Conservation (phyloP, 2,888 invertebrate genomes). For the Scaptomyza caliginosa region DNA sequence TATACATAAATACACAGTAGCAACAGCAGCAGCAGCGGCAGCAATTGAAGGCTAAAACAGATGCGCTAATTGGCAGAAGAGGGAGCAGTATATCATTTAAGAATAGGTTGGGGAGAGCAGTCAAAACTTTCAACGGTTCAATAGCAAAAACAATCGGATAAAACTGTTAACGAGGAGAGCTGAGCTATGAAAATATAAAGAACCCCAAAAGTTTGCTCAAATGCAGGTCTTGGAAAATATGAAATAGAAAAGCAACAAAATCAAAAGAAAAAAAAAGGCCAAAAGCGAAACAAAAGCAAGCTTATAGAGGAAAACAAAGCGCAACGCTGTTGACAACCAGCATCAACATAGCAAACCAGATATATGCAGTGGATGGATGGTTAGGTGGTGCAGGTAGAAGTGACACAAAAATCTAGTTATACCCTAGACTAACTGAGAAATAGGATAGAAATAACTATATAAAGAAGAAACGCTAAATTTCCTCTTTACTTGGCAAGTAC, state of each 20-base stretch:
- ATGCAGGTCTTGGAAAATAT: conserved; percentile 18
- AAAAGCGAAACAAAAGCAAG: conserved; percentile 10
- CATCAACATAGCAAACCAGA: conserved; percentile 65
- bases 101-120: neutral
- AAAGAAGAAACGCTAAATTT: too few species aligned
- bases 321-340: conserved; percentile 67
- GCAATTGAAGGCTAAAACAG: conserved; percentile 51
- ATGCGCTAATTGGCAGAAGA: conserved; percentile 57
- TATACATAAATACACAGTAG: neutral
- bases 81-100: neutral
- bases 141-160: conserved; percentile 25
- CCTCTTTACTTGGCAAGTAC: too few species aligned
- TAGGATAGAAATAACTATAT: too few species aligned
- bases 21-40: too few species aligned
- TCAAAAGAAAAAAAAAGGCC: too few species aligned
- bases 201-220: conserved; percentile 45
- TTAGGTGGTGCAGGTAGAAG: conserved; percentile 2
- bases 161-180: conserved; percentile 49
- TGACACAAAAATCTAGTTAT: conserved; percentile 34
- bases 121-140: conserved; percentile 12
- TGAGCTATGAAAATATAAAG: conserved; percentile 67
- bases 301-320: conserved; percentile 33
- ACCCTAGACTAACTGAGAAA: neutral
- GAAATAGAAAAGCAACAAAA: conserved; percentile 15
- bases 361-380: conserved; percentile 13